Evolutionary conservation across 1,140 invertebrate genomes (phyloP).

Genomic region (Leptestheria dahalacensis): DNA sequence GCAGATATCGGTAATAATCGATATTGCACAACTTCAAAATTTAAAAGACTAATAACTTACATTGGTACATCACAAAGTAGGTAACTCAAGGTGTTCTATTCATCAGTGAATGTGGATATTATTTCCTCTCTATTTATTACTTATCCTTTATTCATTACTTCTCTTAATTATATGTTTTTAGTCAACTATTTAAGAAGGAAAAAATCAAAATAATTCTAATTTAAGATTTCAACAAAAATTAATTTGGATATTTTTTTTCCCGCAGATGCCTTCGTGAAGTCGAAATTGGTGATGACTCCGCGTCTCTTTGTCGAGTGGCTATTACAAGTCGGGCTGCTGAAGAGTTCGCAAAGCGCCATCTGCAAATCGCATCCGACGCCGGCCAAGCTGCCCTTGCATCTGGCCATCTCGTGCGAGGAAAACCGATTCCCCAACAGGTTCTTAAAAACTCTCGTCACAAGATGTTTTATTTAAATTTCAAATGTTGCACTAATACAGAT

Average conservation of each 20-base stretch:
- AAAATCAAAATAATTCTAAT: too few species aligned
- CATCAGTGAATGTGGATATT: slow-evolving; percentile 29
- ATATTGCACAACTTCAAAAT: too few species aligned
- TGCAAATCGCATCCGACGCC: slow-evolving; percentile 35
- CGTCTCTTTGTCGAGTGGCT: slow-evolving; percentile 77
- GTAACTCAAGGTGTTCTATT: too few species aligned
- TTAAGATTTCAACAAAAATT: too few species aligned
- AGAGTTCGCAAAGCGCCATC: slow-evolving; percentile 54
- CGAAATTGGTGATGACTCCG: slow-evolving; percentile 54
- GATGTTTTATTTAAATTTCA: slow-evolving; percentile 60
- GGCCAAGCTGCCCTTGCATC: slow-evolving; percentile 44
- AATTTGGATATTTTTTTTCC: slow-evolving; percentile 17
- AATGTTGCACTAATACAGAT: too few species aligned
- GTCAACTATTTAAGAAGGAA: too few species aligned
- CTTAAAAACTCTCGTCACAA: too few species aligned
- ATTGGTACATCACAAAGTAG: too few species aligned
- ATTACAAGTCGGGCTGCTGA: slow-evolving; percentile 62
- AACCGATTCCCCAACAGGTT: slow-evolving; percentile 55
- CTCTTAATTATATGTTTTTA: too few species aligned
- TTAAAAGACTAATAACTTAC: too few species aligned
- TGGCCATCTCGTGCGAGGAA: slow-evolving; percentile 41
- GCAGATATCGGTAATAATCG: too few species aligned
- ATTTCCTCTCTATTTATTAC: background rate
- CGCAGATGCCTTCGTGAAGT: slow-evolving; percentile 60
- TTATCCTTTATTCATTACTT: background rate